Evolutionary conservation across 2,797 vertebrate genomes (phyloP).

Genomic region (Salarias fasciatus): DNA sequence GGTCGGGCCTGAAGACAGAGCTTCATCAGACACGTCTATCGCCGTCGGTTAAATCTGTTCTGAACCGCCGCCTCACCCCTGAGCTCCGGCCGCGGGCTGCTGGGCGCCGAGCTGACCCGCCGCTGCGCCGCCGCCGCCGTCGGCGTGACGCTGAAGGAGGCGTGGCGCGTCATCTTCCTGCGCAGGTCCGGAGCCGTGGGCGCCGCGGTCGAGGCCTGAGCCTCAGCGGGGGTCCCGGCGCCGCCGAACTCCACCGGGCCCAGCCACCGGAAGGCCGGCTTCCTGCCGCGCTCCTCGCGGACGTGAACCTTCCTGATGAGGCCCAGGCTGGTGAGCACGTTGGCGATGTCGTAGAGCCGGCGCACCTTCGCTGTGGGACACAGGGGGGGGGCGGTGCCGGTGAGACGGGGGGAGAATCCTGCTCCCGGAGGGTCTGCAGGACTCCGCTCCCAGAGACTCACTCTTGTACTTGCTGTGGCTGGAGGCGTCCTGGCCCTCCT

Average conservation of each 20-base stretch:
- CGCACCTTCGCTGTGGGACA: conserved; percentile 89
- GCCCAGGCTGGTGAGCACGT: conserved; percentile 91
- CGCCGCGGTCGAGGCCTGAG: too few relatives aligned
- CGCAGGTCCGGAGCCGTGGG: conserved; percentile 23
- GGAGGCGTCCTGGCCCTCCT: conserved; percentile 89
- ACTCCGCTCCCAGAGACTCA: conserved; percentile 76
- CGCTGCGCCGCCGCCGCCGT: conserved; percentile 71
- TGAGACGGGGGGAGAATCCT: too few relatives aligned
- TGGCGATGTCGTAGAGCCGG: conserved; percentile 94
- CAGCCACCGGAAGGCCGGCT: conserved; percentile 95
- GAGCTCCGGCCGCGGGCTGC: conserved; percentile 79
- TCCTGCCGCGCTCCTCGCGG: conserved; percentile 89
- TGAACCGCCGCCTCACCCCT: too few relatives aligned
- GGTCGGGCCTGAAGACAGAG: conserved; percentile 49
- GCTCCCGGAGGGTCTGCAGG: too few relatives aligned
- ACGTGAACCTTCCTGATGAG: conserved; percentile 94
- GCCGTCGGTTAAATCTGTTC: too few relatives aligned
- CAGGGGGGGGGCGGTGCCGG: too few relatives aligned
- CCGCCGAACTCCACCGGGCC: conserved; percentile 86
- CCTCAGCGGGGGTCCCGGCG: conserved; percentile 74
- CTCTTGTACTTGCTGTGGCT: conserved; percentile 98
- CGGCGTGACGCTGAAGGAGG: conserved; percentile 82
- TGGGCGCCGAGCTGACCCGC: conserved; percentile 87
- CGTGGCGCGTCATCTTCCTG: conserved; percentile 79
- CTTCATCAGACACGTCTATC: too few relatives aligned